Evolutionary conservation across 1,140 invertebrate genomes (phyloP).

Genomic region (Pseudomyrmex gracilis): DNA sequence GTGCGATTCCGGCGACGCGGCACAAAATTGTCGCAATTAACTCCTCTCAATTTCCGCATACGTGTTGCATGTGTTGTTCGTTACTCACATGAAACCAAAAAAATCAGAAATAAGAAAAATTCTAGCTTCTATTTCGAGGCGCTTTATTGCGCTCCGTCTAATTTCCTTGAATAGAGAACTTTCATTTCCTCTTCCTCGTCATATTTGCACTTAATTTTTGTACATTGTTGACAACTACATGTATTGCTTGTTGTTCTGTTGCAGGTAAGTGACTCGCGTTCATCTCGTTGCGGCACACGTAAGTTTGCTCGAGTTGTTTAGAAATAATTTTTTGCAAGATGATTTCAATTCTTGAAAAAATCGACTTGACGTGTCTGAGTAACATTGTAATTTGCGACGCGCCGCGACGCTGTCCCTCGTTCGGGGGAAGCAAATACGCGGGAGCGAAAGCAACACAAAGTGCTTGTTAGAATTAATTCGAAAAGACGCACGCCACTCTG

Average conservation of each 20-base stretch:
- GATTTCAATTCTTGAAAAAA: too few relatives aligned
- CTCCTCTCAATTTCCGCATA: neutral
- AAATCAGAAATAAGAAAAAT: constrained; percentile 27
- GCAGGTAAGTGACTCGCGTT: constrained; percentile 60
- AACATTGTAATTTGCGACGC: neutral
- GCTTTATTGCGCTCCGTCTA: constrained; percentile 6
- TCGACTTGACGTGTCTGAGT: neutral
- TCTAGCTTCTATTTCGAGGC: constrained; percentile 25
- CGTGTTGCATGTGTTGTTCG: neutral
- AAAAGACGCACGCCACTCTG: constrained; percentile 50
- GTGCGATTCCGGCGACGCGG: neutral
- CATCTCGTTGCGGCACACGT: neutral
- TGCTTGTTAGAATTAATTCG: constrained; percentile 65
- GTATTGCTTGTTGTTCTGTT: constrained; percentile 48
- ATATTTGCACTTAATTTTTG: neutral
- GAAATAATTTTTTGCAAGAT: neutral
- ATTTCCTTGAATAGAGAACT: constrained; percentile 6
- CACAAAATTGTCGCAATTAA: constrained; percentile 30
- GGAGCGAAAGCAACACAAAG: constrained; percentile 50
- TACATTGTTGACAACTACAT: neutral
- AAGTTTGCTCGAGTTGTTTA: constrained; percentile 3
- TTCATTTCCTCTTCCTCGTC: constrained; percentile 21
- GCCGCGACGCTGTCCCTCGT: constrained; percentile 11
- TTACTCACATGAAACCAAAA: too few relatives aligned
- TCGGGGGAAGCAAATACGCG: constrained; percentile 6